phyloP scores from a whole-genome alignment of 2,797 vertebrate species.

The Masticophis lateralis region DNA sequence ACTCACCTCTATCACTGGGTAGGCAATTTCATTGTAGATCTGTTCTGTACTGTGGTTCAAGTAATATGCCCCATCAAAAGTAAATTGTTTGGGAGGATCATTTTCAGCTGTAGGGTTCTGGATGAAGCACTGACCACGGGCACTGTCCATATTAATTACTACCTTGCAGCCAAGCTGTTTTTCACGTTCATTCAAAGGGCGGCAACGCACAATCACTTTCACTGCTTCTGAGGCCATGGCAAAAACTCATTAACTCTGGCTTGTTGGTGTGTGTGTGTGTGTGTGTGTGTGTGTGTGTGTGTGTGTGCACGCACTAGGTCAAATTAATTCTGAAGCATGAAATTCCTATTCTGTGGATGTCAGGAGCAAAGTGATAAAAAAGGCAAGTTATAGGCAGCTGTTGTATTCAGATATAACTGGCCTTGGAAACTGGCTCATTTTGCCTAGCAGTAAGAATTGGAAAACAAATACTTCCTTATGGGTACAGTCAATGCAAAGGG shows the following conservation, averaged over 20 bases:
- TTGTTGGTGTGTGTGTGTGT: no score
- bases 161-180: slow-evolving; percentile 71
- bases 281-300: rapidly evolving
- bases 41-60: slow-evolving; percentile 81
- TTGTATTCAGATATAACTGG: background rate
- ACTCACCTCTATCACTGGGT: slow-evolving; percentile 84
- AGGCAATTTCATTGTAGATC: slow-evolving; percentile 88
- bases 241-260: background rate
- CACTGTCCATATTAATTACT: slow-evolving; percentile 75
- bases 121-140: slow-evolving; percentile 81
- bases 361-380: background rate
- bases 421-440: background rate
- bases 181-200: slow-evolving; percentile 81
- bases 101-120: slow-evolving; percentile 68
- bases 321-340: background rate
- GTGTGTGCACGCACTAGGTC: background rate
- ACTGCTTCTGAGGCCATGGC: slow-evolving; percentile 82
- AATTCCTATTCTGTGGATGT: background rate
- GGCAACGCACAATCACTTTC: slow-evolving; percentile 84
- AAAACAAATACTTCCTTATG: background rate
- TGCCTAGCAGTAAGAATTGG: background rate
- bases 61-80: slow-evolving; percentile 84
- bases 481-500: background rate
- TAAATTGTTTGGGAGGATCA: slow-evolving; percentile 86
- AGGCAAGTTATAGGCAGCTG: background rate